Evolutionary conservation across 1,140 invertebrate species (phyloP).

Genomic region (Leucophenga varia): DNA sequence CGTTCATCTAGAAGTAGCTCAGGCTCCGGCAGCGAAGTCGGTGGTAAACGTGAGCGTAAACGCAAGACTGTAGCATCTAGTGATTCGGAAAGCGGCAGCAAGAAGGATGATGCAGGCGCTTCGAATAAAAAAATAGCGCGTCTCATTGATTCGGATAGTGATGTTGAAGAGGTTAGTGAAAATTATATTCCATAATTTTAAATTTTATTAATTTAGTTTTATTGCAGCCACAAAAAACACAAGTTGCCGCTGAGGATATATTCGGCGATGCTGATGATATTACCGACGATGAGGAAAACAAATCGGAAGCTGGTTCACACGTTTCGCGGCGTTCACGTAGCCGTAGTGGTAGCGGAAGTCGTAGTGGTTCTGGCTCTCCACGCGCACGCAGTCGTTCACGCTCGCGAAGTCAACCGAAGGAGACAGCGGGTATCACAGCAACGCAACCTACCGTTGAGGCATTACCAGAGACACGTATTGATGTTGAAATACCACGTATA

Average conservation of each 20-base stretch:
- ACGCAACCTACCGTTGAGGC: constrained; percentile 66
- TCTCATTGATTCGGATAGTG: constrained; percentile 60
- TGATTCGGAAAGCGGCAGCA: constrained; percentile 26
- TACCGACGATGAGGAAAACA: constrained; percentile 70
- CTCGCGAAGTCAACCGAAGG: constrained; percentile 30
- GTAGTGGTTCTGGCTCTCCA: constrained; percentile 30
- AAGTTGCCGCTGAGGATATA: constrained; percentile 69
- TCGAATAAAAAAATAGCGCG: constrained; percentile 57
- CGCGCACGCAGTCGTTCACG: constrained; percentile 34
- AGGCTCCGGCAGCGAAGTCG: constrained; percentile 53
- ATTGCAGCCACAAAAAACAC: constrained; percentile 30
- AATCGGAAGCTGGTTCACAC: constrained; percentile 41
- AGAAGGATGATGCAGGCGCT: constrained; percentile 27
- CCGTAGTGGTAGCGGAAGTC: constrained; percentile 27
- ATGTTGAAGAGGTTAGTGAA: constrained; percentile 38
- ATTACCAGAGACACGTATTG: constrained; percentile 89
- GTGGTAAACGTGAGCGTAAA: constrained; percentile 36
- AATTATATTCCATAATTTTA: neutral
- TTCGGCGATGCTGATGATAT: constrained; percentile 95
- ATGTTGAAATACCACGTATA: constrained; percentile 96
- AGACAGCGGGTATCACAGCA: constrained; percentile 19
- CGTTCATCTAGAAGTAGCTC: constrained; percentile 43
- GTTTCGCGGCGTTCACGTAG: constrained; percentile 32
- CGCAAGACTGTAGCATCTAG: constrained; percentile 35
- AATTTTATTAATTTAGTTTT: neutral